Evolutionary conservation across 1,140 invertebrate genomes (phyloP), one percentile per base, ranked within the genome.

Genomic region (Ectropis grisescens): DNA sequence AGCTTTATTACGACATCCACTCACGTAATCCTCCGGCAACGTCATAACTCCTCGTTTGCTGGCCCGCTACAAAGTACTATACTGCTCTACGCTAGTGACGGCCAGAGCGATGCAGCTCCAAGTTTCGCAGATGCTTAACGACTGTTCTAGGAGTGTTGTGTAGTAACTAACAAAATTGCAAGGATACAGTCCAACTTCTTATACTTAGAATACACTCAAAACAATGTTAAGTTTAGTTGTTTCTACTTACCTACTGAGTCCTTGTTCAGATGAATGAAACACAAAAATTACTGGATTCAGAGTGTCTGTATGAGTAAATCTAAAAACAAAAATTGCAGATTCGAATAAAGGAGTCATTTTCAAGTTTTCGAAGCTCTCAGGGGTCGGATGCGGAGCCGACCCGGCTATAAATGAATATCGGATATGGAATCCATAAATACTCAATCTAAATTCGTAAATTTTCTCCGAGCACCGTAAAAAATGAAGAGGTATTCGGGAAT

Each of bases 1-100:
- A 81, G 76, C 76, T 81, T 81, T 81, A 81, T 81, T 81, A 81
- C 76, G 61, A 74, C 76, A 81, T 81, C 76, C 76, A 81, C 76
- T 81, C 76, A 76, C 76, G 72, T 81, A 81, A 78, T 78, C 70
- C 72, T 69, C 67, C 62, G 64, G 52, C 56, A 66, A 61, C 65
- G 69, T 81, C 72, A 81, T 81, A 81, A 81, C 67, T 81, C 55
- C 68, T 78, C 69, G 69, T 81, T 78, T 81, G 67, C 53, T 64
- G 54, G 51, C 60, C 51, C 47, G 58, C 55, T 74, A 81, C 72
- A 74, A 69, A 70, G 67, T 74, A 62, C 55, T 65, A 62, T 62
- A 68, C 41, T 43, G 62, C 50, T 65, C 64, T 70, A 54, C 56
- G 29, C 34, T 36, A 14, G 42, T 33, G 38, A 37, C 16, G n/a